These are phyloP conservation scores for Dendrocopos noguchii DNA, from an alignment of 2,113 vertebrate species.

Conservation along the genomic window DNA sequence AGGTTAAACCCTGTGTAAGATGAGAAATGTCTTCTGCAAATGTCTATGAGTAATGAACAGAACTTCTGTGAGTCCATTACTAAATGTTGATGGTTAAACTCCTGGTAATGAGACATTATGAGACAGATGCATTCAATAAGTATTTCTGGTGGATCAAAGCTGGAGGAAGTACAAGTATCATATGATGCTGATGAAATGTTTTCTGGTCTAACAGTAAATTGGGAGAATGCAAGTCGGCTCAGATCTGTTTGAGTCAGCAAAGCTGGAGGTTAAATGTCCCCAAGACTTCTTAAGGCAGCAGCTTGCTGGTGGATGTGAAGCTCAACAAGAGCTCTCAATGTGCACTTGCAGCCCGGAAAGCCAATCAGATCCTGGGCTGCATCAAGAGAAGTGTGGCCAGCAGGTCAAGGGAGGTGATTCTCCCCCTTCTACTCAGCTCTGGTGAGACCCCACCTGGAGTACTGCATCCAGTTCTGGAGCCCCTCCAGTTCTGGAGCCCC, in stretches of 20 bases:
- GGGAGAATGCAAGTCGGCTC: neutral
- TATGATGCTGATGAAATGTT: constrained; percentile 44
- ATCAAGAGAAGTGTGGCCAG: too few species aligned
- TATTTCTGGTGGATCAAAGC: constrained; percentile 55
- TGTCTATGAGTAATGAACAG: neutral
- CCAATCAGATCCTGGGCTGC: too few species aligned
- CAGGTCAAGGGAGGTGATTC: too few species aligned
- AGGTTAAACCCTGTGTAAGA: neutral
- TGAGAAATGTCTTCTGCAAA: neutral
- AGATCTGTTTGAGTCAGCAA: neutral
- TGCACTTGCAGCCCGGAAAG: too few species aligned
- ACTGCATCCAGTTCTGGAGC: too few species aligned
- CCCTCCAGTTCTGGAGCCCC: too few species aligned
- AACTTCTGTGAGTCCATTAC: constrained; percentile 39
- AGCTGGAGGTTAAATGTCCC: neutral
- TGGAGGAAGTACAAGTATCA: constrained; percentile 41
- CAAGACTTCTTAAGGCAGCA: neutral
- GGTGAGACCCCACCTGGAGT: too few species aligned
- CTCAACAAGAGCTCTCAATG: too few species aligned
- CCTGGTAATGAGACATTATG: constrained; percentile 33
- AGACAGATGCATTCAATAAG: constrained; percentile 60
- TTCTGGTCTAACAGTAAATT: constrained; percentile 31
- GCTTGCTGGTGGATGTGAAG: too few species aligned
- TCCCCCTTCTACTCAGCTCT: too few species aligned
- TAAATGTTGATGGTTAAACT: constrained; percentile 57